Percentiles rank a stretch among this genome's conserved stretches.
phyloP scores from a whole-genome alignment of 2,888 invertebrate species.

The Leptopilina myrica region DNA sequence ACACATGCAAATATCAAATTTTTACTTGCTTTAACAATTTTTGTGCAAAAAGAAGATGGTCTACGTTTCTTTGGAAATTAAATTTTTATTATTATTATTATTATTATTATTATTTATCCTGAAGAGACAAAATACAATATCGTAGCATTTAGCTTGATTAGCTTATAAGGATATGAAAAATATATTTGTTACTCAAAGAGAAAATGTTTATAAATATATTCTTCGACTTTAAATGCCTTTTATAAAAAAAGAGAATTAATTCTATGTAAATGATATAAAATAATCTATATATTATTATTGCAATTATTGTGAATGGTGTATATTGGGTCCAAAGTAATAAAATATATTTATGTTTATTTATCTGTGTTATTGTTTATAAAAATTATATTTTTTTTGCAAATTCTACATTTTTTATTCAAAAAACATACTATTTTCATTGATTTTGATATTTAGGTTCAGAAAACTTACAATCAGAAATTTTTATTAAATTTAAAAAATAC shows the following conservation, averaged over 20 bases:
- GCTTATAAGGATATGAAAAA: background rate
- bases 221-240: constrained; percentile 6
- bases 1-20: too few species aligned
- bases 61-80: too few species aligned
- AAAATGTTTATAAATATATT: background rate
- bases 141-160: background rate
- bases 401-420: too few species aligned
- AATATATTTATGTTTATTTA: constrained; percentile 38
- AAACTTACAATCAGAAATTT: too few species aligned
- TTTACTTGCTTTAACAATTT: too few species aligned
- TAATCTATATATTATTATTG: background rate
- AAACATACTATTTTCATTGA: too few species aligned
- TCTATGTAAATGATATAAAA: background rate
- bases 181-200: background rate
- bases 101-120: too few species aligned
- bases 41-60: too few species aligned
- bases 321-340: constrained; percentile 25
- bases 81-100: too few species aligned
- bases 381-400: too few species aligned
- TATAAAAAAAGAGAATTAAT: constrained; percentile 10
- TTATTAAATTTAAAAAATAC: too few species aligned
- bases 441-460: too few species aligned
- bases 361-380: background rate
- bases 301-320: background rate
- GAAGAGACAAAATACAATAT: background rate